Evolutionary conservation across 2,113 vertebrate genomes (phyloP).

Genomic region (Ardeotis arabs): DNA sequence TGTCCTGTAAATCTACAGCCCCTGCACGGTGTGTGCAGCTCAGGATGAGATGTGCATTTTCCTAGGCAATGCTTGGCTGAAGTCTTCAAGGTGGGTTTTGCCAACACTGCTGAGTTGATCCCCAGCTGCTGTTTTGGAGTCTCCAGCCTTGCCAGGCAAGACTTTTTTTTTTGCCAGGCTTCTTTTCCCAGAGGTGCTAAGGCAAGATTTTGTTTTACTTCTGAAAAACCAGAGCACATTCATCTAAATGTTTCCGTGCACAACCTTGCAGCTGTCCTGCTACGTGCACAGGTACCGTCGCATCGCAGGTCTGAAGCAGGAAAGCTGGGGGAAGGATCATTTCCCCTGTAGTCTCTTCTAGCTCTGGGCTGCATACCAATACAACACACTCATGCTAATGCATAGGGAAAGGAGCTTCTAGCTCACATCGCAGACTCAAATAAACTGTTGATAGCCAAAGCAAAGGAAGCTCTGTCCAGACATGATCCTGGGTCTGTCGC

Average conservation of each 20-base stretch:
- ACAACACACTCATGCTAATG: too few relatives aligned
- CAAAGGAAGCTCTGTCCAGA: neutral
- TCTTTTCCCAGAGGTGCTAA: neutral
- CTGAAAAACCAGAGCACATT: neutral
- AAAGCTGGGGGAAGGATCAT: neutral
- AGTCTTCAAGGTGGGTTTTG: neutral
- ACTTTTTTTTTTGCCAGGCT: neutral
- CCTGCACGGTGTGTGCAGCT: neutral
- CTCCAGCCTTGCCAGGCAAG: neutral
- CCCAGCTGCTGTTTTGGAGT: neutral
- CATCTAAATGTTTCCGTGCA: neutral
- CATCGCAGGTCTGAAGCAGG: neutral
- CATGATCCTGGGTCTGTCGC: rapidly evolving
- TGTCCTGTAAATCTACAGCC: neutral
- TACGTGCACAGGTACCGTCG: neutral
- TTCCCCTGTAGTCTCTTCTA: neutral
- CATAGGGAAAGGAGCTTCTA: neutral
- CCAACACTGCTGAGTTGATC: rapidly evolving
- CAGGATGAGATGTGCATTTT: neutral
- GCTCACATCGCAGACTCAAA: neutral
- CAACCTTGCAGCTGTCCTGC: neutral
- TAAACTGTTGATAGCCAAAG: neutral
- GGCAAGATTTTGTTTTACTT: neutral
- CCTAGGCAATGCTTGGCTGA: neutral
- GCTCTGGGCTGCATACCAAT: neutral